Base-by-base conservation (phyloP, 1,140 invertebrate genomes). In the Macrobrachium rosenbergii region DNA sequence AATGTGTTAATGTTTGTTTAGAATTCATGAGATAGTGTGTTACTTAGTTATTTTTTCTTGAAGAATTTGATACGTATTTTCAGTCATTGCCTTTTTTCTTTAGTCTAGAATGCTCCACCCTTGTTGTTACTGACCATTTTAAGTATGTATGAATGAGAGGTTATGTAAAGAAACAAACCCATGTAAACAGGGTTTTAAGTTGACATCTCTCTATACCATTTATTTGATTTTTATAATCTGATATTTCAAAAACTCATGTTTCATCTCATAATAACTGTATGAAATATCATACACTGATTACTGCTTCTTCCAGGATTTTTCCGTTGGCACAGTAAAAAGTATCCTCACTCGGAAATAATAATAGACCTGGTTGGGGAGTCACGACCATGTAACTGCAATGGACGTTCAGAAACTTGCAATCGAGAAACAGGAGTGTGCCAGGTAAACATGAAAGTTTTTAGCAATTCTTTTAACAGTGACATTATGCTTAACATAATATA, bases 381-480 rank as follows among this genome's bases (percentile, higher is more conserved):
- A 0, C 94, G 93, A 84, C 95, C 94, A 0, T 99, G 98, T 90
- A 92, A 95, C 77, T 99, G 98, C 91, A 96, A 96, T 91, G 95
- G 94, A 37, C 93, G 96, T 87, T 96, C 97, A 3, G 92, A 93
- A 16, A 91, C 93, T 63, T 99, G 98, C 91, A 94, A 99, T 91
- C 94, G 94, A 11, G 95, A 97, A 91, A 97, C 96, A 23, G 97
- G 97, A 83, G 91, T 95, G 90, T 99, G 98, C 91, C 91, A 94
- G 93, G 96, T 97, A 93, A 93, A 92, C 77, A 14, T 16, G 58
- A 37, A 14, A 17, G 6, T 19, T 19, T 64, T 7, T 45, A 3
- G 19, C 72, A 73, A 43, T 52, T 3, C 28, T 28, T 21, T 21
- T 69, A 8, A 10, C 14, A 75, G 19, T 75, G 19, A 45, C 28